A percentile compares a stretch with the other conserved stretches of the same genome.
These are phyloP conservation scores for Megathymus violae DNA, from an alignment of 1,140 invertebrate species.

Conservation along the genomic window DNA sequence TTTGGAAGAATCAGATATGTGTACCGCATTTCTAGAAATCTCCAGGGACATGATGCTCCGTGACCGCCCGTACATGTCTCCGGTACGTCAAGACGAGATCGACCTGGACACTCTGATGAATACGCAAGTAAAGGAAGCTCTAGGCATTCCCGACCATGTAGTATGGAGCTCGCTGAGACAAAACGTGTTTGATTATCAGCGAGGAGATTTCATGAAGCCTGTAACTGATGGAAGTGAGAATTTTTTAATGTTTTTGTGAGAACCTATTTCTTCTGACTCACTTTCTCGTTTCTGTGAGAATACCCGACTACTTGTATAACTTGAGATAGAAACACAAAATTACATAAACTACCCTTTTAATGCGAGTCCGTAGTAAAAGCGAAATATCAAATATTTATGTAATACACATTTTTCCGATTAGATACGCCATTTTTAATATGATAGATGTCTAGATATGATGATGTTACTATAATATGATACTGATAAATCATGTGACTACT, in stretches of 20 bases:
- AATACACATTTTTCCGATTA: no score
- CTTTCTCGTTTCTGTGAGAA: no score
- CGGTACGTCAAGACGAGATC: constrained; percentile 43
- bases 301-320: no score
- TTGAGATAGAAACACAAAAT: no score
- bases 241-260: constrained; percentile 6
- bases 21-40: constrained; percentile 48
- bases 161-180: constrained; percentile 86
- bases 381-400: no score
- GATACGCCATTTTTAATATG: no score
- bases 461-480: no score
- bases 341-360: no score
- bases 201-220: constrained; percentile 93
- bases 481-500: no score
- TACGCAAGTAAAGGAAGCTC: constrained; percentile 85
- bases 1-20: no score
- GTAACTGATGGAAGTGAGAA: constrained; percentile 87
- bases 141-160: constrained; percentile 86
- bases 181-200: constrained; percentile 86
- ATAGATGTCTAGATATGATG: no score
- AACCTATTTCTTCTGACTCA: constrained; percentile 10
- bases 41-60: constrained; percentile 57
- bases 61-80: constrained; percentile 40
- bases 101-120: constrained; percentile 87
- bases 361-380: no score